Percentiles rank a stretch among this genome's conserved stretches.
Evolutionary conservation across 1,140 invertebrate genomes (phyloP).

Genomic region (Zaprionus ornatus): DNA sequence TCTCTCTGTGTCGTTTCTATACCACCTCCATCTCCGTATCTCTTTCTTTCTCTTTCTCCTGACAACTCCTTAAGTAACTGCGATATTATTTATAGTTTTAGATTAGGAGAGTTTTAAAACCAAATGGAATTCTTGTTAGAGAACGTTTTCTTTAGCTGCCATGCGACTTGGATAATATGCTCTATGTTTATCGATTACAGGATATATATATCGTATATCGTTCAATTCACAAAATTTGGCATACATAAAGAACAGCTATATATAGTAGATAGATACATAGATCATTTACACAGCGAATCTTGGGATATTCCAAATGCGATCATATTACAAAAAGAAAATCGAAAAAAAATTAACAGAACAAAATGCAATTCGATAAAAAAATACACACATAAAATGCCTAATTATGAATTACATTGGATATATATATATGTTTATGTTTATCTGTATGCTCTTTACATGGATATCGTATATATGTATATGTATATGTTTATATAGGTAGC

Average conservation of each 20-base stretch:
- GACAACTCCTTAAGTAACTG: slow-evolving; percentile 64
- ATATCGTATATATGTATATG: slow-evolving; percentile 8
- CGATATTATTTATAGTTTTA: slow-evolving; percentile 29
- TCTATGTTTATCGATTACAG: slow-evolving; percentile 19
- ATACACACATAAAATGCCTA: slow-evolving; percentile 42
- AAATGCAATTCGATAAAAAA: slow-evolving; percentile 3
- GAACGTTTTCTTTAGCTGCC: slow-evolving; percentile 45
- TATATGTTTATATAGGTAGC: slow-evolving; percentile 15
- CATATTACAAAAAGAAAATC: slow-evolving; percentile 42
- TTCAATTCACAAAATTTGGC: slow-evolving; percentile 9
- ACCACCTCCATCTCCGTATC: background rate
- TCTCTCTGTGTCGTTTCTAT: slow-evolving; percentile 17
- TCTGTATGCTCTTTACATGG: slow-evolving; percentile 26
- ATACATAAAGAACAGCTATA: slow-evolving; percentile 12
- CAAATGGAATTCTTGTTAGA: slow-evolving; percentile 70
- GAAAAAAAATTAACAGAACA: background rate
- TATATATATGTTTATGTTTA: slow-evolving; percentile 20
- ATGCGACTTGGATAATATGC: slow-evolving; percentile 24
- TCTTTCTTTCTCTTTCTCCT: slow-evolving; percentile 18
- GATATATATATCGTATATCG: slow-evolving; percentile 22
- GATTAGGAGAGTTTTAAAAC: slow-evolving; percentile 9
- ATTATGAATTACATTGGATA: slow-evolving; percentile 5
- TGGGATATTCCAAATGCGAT: background rate
- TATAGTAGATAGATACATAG: background rate
- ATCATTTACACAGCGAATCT: background rate